Evolutionary conservation across 2,888 invertebrate genomes (phyloP), one percentile per base, ranked within the genome.

Genomic region (Coleophora deauratella): DNA sequence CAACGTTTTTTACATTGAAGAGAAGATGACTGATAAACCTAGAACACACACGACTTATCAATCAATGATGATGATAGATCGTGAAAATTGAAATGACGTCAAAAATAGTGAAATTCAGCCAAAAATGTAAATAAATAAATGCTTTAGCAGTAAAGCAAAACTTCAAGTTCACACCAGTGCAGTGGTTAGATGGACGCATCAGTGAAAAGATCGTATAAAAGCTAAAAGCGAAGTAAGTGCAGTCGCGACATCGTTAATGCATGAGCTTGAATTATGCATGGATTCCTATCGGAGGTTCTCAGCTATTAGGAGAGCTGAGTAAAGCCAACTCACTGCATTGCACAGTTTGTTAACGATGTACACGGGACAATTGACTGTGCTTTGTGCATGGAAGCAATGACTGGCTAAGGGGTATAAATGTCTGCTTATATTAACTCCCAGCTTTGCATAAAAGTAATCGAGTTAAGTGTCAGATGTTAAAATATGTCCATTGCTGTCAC

Each of bases 261-360:
- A 79, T 76, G 75, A 75, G 70, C 56, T 55, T 66, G 64, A 67
- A 78, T 79, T 76, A 76, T 79, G 72, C 72, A 78, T 74, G 74
- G 65, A 70, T 70, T 70, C 70, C 72, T 67, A 70, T 69, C 66
- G 65, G 57, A 59, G 62, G 48, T 59, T 59, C 35, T 50, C 55
- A 59, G 54, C 54, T 55, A 57, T 63, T 74, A 72, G 21, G 6
- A 74, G 70, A 69, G 66, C 61, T 56, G 56, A 62, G 62, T 59
- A 57, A 60, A 63, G 59, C 56, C 49, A 21, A 21, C 21, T 21
- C 27, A 32, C 12, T 58, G 55, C 52, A 59, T 54, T 52, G 52
- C 35, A 44, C 38, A 37, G 37, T 42, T 49, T 47, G 44, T 49
- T 49, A 54, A 52, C 49, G 49, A 45, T 49, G 35, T 42, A 40